Evolutionary conservation across 2,113 vertebrate genomes (phyloP), one percentile per base, ranked within the genome.

Genomic region (Rissa tridactyla): DNA sequence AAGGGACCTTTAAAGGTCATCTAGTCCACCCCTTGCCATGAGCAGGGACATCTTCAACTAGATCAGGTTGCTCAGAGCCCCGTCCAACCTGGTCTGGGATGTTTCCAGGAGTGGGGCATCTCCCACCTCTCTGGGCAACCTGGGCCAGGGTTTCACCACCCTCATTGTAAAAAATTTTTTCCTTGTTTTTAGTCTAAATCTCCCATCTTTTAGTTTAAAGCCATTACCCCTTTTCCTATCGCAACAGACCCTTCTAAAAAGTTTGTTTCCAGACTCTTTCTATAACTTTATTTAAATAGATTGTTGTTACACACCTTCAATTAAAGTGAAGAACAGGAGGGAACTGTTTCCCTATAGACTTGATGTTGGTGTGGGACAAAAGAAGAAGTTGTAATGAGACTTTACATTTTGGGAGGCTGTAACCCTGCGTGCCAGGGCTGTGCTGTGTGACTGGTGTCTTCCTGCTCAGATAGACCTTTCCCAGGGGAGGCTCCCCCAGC

Each of bases 241-340:
- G 26, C 62, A 65, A 30, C 27, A 65, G 27, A 20, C 62, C 18
- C 38, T 30, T 12, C 46, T 36, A 49, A 36, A 49, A n/a, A 26
- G 25, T 20, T 51, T 27, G 18, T 51, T 25, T 25, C 25, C 16
- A 19, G 26, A 69, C 22, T 54, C 13, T 15, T 2, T 10, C 61
- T 34, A 4, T 5, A 44, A 26, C 38, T 82, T 58, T 2, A 40
- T 49, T 66, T 62, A 80, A 77, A 16, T 5, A 17, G 29, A 13
- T 22, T 6, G 7, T 25, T 64, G 15, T 32, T n/a, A 4, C 15
- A 6, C 5, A 0, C 5, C 1, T 13, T 55, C 76, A 30, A 5
- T 55, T 82, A 90, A 40, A 77, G 40, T 47, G 42, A 47, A 71
- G 58, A 66, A n/a, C 27, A 0, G 0, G 21, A n/a, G 58, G 68